Conservation (phyloP, 64 coral and sea anemone species). For the Porites australiensis region DNA sequence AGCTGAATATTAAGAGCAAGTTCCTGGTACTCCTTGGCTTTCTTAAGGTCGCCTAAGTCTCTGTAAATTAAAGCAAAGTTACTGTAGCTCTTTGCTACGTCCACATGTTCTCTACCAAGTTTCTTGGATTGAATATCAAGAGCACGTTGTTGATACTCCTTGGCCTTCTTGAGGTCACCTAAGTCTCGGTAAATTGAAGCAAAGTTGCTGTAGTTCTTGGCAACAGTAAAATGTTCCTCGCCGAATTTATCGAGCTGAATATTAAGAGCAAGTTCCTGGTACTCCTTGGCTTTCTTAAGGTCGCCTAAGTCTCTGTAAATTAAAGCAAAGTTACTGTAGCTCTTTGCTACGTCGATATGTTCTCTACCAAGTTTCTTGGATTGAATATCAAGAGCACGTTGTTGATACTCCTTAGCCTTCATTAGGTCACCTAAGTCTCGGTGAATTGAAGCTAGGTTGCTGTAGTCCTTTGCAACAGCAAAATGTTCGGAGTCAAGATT, state of each 20-base stretch:
- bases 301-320: neutral
- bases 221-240: neutral
- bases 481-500: too few species aligned
- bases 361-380: neutral
- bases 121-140: neutral
- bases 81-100: too few species aligned
- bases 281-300: constrained; percentile 29
- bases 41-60: too few species aligned
- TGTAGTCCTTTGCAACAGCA: too few species aligned
- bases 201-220: neutral
- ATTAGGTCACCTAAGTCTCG: too few species aligned
- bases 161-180: constrained; percentile 7
- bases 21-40: too few species aligned
- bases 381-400: neutral
- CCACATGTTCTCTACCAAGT: neutral
- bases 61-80: too few species aligned
- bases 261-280: neutral
- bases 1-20: too few species aligned
- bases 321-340: neutral
- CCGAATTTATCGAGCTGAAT: constrained; percentile 1
- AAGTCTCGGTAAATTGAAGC: neutral
- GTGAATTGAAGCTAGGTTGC: too few species aligned
- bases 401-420: neutral
- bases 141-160: constrained; percentile 23
- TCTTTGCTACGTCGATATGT: neutral